A percentile compares a stretch with the other conserved stretches of the same genome.
phyloP scores from a whole-genome alignment of 2,113 vertebrate genomes.

The Tachysurus vachellii region DNA sequence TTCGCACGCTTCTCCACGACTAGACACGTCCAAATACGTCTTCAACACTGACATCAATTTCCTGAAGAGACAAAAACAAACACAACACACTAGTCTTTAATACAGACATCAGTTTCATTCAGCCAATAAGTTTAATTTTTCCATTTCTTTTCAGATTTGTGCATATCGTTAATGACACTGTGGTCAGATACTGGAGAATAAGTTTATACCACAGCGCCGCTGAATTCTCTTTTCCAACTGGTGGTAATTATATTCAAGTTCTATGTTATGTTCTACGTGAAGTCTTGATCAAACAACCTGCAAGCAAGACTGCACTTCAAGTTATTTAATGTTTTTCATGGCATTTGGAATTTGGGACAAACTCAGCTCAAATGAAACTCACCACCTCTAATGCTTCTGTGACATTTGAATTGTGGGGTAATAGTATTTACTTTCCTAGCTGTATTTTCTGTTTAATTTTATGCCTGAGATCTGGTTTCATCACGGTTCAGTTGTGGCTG shows the following conservation, averaged over 20 bases:
- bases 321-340: not conserved
- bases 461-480: not conserved
- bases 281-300: not conserved
- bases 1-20: slow-evolving; percentile 91
- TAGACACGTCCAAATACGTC: slow-evolving; percentile 90
- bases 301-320: not conserved
- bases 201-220: not conserved
- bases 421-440: not conserved
- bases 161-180: not conserved
- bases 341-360: not conserved
- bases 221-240: not conserved
- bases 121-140: not conserved
- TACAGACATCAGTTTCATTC: not conserved
- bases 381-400: not conserved
- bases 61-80: slow-evolving; percentile 64
- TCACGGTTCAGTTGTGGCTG: not conserved
- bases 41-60: slow-evolving; percentile 96
- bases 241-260: not conserved
- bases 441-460: not conserved
- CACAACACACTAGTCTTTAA: not conserved
- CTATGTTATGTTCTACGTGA: not conserved
- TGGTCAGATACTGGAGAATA: not conserved
- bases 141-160: not conserved
- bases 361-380: not conserved
- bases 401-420: not conserved